Base-by-base conservation (phyloP, 2,113 vertebrate genomes). In the Raja brachyura region DNA sequence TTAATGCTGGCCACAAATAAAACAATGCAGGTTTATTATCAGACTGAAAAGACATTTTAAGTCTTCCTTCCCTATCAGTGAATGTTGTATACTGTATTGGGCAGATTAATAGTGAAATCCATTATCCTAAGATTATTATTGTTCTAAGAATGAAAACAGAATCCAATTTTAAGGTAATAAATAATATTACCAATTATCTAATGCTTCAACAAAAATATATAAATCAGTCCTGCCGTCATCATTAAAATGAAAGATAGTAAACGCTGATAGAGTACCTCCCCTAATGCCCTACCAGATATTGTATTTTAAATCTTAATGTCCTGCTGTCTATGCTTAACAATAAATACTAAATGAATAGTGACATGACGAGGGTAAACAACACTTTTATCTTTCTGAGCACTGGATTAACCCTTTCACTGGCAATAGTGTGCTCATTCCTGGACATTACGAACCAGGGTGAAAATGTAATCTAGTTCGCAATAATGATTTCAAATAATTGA, bases 131-230 rank as follows among this genome's bases (percentile, higher is more conserved):
- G 90, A 92, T 92, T 92, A 92, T 73, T 92, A 92, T 74, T 92
- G 31, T 73, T 28, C 66, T 28, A 73, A 92, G 66, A 54, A 48
- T 22, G 68, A 92, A 92, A 92, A 92, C 90, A 92, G 90, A 39
- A 73, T 73, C 68, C 28, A 68, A 92, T 73, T 74, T 39, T 92
- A 73, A 28, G 39, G 90, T 73, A 73, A 73, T 92, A 92, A 92
- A 92, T 92, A 92, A 92, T 54, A 92, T 92, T 73, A 92, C 90
- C 90, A 92, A 92, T 92, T 92, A 92, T 92, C 66, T 92, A 92
- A 92, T 92, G 90, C 90, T 73, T 74, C 90, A 92, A 7, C 90
- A 70, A 92, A 90, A 92, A 92, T 92, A 73, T 39, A 92, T 92
- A 92, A 92, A 92, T 92, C 90, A 92, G 90, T 8, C 39, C 48